Evolutionary conservation across 2,113 vertebrate genomes (phyloP), one percentile per base, ranked within the genome.

Genomic region (Athene cunicularia): DNA sequence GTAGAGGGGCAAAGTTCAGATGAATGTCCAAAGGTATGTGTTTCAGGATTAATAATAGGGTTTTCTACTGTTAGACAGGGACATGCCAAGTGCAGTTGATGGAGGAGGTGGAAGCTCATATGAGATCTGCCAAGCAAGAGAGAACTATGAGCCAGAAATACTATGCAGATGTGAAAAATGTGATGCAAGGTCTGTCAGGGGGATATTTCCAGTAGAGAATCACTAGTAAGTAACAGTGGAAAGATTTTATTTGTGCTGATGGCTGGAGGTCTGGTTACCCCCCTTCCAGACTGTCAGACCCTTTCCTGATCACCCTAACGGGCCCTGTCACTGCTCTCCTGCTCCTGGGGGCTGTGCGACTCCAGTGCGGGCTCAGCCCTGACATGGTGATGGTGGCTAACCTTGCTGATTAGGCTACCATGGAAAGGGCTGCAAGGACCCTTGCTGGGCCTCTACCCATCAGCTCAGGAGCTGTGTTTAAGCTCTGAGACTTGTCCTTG

Each of bases 311-410:
- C 45, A 53, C 11, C 12, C 18, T 16, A 43, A 35, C 30, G 35
- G 32, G 17, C 41, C 79, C 41, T 81, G 27, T 21, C 45, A 20
- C 39, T 4, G 2, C 15, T 47, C 4, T 47, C 14, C 22, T 41
- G 32, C 35, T 80, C 49, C 28, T 37, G 50, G 26, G n/a, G 12
- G 9, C n/a, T 32, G 52, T 37, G 33, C 33, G 70, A n/a, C 53
- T 55, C 45, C n/a, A 21, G 47, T 7, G 5, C 1, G 3, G 47
- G 43, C 6, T 45, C 52, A 80, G 47, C 3, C 52, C 26, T 49
- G 22, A 12, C 0, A 0, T 0, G 2, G 9, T 4, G 6, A 13
- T 0, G 0, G 11, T 26, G 35, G 28, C 30, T 71, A 62, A 12
- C 28, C 14, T 16, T 77, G 21, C 59, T 53, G 53, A 47, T 4